Evolutionary conservation across 2,113 vertebrate species (phyloP), one percentile per base, ranked within the genome.

Genomic region (Archocentrus centrarchus): DNA sequence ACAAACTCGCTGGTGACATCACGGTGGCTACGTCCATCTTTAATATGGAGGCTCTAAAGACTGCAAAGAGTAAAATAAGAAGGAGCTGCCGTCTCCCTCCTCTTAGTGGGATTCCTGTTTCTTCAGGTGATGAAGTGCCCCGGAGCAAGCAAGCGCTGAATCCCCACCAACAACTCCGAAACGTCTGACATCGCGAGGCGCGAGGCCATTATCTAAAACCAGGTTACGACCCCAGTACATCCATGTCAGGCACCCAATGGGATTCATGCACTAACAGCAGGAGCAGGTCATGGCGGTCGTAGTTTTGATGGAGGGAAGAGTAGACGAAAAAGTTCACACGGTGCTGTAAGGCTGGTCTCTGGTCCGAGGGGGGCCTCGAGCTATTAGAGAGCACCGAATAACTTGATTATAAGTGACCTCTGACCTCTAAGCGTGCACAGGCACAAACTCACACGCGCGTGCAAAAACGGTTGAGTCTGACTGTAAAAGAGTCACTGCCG

Each of bases 341-440:
- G 44, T 47, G 44, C 44, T 15, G 9, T 30, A 18, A 50, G 66
- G 66, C 41, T 9, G 22, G 47, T 27, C 41, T 27, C 41, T 18
- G 22, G 41, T 68, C 41, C 41, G 11, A 50, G 64, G 9, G 64
- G 27, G 64, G 41, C 41, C 64, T 70, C 24, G 9, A 30, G 50
- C 30, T 50, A 50, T 20, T 22, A 20, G 66, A 70, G 18, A 70
- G 64, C 41, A 44, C 11, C 9, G 41, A 20, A 50, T 30, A 50
- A 70, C 50, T 22, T 30, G 41, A 70, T 70, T 11, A 70, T 18
- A 50, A 50, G 41, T 76, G 55, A 76, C 75, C 75, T 76, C 75
- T 76, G 59, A 86, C 80, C 77, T 81, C 64, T 81, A 27, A 58
- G 78, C 44, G 50, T 59, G 55, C 55, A 76, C 75, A 41, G 5